Percentiles rank a stretch among this genome's conserved stretches.
phyloP scores from a whole-genome alignment of 1,140 invertebrate species.

The Microplitis mediator region DNA sequence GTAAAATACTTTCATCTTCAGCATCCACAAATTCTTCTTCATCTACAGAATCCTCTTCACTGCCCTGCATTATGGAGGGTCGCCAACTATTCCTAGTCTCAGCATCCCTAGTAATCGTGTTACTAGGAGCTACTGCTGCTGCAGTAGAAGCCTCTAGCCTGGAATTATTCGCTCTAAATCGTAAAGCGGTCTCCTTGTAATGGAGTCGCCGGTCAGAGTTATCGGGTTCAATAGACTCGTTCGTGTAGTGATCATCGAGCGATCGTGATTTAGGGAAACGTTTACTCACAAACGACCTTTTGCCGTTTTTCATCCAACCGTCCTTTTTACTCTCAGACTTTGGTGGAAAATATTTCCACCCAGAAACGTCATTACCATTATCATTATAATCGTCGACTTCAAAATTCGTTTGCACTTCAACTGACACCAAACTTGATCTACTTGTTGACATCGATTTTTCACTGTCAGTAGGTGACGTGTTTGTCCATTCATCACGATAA shows the following conservation, averaged over 20 bases:
- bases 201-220: not conserved
- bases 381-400: conserved; percentile 36
- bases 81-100: not conserved
- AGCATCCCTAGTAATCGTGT: no score
- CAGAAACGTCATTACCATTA: not conserved
- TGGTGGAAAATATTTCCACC: no score
- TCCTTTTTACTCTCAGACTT: conserved; percentile 39
- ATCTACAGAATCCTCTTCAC: conserved; percentile 47
- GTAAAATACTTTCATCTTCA: conserved; percentile 44
- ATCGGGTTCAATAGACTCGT: not conserved
- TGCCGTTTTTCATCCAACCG: conserved; percentile 13
- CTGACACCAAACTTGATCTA: conserved; percentile 47
- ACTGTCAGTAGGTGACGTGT: conserved; percentile 50
- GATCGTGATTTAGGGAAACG: conserved; percentile 26
- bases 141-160: not conserved
- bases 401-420: conserved; percentile 56
- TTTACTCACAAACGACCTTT: conserved; percentile 14
- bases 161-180: not conserved
- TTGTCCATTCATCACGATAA: conserved; percentile 52
- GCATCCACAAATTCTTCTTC: conserved; percentile 54
- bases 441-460: conserved; percentile 45
- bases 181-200: not conserved
- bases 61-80: conserved; percentile 6
- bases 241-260: conserved; percentile 23
- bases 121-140: no score